phyloP scores from a whole-genome alignment of 2,113 vertebrate species.

The Propithecus coquereli region DNA sequence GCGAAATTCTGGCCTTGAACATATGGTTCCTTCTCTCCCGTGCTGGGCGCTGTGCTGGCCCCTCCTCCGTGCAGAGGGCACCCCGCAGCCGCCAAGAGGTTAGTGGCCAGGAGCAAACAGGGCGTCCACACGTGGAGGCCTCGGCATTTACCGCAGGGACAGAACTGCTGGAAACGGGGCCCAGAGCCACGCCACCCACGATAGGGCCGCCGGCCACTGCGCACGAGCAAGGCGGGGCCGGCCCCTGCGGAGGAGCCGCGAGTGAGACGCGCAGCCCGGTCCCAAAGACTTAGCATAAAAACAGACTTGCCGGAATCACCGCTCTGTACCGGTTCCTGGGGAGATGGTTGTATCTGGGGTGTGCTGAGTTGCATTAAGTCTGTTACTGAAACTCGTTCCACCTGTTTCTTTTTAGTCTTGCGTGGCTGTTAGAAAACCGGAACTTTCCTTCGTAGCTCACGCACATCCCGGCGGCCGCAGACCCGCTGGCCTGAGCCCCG shows the following conservation, averaged over 20 bases:
- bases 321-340: rapidly evolving
- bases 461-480: rapidly evolving
- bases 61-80: background rate
- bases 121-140: rapidly evolving
- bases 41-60: background rate
- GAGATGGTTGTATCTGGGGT: rapidly evolving
- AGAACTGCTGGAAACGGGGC: background rate
- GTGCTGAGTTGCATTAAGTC: rapidly evolving
- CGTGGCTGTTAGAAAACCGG: background rate
- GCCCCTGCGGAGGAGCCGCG: rapidly evolving
- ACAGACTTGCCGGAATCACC: rapidly evolving
- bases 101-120: background rate
- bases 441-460: rapidly evolving
- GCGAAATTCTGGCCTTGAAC: background rate
- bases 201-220: rapidly evolving
- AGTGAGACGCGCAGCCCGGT: rapidly evolving
- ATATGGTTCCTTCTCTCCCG: background rate
- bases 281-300: rapidly evolving
- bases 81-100: rapidly evolving
- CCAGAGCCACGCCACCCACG: background rate
- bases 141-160: background rate
- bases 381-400: background rate
- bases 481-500: rapidly evolving
- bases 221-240: background rate
- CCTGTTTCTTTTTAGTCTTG: too few species aligned